Evolutionary conservation across 2,888 invertebrate genomes (phyloP).

Genomic region (Melanostoma mellinum): DNA sequence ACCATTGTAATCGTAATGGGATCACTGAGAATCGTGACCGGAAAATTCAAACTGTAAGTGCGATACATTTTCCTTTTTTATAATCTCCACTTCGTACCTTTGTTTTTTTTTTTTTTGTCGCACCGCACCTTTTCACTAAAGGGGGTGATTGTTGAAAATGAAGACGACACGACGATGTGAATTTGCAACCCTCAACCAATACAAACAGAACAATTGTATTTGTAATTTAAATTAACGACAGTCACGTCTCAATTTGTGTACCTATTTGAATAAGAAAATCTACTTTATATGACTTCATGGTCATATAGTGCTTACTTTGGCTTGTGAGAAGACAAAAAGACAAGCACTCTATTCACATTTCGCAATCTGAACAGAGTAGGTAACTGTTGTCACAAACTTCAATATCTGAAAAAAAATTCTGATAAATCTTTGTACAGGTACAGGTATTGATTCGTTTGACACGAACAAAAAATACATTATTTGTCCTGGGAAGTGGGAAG

Average conservation of each 20-base stretch:
- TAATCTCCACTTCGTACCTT: neutral
- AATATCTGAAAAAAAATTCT: too few species aligned
- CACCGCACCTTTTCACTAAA: neutral
- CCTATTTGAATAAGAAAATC: slow-evolving; percentile 67
- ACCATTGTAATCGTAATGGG: slow-evolving; percentile 72
- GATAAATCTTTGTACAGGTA: too few species aligned
- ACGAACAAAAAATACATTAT: too few species aligned
- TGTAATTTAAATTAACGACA: slow-evolving; percentile 73
- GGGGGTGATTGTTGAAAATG: slow-evolving; percentile 12
- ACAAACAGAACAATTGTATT: slow-evolving; percentile 64
- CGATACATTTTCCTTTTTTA: slow-evolving; percentile 19
- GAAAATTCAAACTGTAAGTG: slow-evolving; percentile 68
- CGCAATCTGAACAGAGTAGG: too few species aligned
- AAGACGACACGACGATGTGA: slow-evolving; percentile 27
- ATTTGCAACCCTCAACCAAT: slow-evolving; percentile 37
- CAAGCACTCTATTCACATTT: too few species aligned
- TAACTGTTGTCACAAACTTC: too few species aligned
- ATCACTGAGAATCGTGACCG: slow-evolving; percentile 70
- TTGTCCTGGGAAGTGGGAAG: too few species aligned
- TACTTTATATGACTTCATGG: slow-evolving; percentile 66
- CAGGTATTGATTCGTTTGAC: too few species aligned
- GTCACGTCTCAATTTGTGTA: slow-evolving; percentile 71
- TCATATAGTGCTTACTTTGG: neutral
- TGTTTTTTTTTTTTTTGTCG: slow-evolving; percentile 8
- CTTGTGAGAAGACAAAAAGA: too few species aligned